These are phyloP conservation scores for Elephas maximus DNA, from an alignment of 2,113 vertebrate genomes.

Conservation along the genomic window DNA sequence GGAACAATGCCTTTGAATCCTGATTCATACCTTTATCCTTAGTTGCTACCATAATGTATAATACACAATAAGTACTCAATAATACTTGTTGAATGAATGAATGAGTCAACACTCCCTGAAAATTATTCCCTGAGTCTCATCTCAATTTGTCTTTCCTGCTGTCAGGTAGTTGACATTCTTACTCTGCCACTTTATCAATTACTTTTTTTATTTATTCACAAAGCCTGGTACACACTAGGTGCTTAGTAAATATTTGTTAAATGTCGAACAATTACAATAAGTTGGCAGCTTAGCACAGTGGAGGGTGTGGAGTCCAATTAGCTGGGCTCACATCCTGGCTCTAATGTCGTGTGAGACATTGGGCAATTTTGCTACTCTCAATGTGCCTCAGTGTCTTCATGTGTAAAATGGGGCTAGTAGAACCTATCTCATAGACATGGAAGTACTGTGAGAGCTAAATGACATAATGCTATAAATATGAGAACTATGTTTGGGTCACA, in stretches of 20 bases:
- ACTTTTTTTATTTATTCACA: constrained; percentile 36
- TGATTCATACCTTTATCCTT: neutral
- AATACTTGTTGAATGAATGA: neutral
- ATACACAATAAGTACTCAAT: neutral
- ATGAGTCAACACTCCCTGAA: neutral
- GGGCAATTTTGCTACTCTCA: neutral
- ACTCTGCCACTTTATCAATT: neutral
- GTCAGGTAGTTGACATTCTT: neutral
- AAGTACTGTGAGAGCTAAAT: neutral
- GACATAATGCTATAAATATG: neutral
- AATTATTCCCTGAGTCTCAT: constrained; percentile 40
- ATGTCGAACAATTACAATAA: neutral
- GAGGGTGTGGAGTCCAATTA: neutral
- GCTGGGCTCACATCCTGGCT: neutral
- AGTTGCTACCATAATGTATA: neutral
- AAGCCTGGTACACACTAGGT: neutral
- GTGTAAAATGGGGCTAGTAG: neutral
- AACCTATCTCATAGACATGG: neutral
- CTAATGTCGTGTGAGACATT: neutral
- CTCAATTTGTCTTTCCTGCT: neutral
- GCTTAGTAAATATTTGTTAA: constrained; percentile 12
- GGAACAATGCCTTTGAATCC: neutral
- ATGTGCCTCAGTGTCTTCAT: neutral
- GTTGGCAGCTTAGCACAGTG: neutral
- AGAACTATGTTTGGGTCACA: neutral